Percentiles rank a stretch among this genome's conserved stretches.
These are phyloP conservation scores for Scomberomorus guttatus DNA, from an alignment of 2,797 vertebrate species.

Conservation along the genomic window DNA sequence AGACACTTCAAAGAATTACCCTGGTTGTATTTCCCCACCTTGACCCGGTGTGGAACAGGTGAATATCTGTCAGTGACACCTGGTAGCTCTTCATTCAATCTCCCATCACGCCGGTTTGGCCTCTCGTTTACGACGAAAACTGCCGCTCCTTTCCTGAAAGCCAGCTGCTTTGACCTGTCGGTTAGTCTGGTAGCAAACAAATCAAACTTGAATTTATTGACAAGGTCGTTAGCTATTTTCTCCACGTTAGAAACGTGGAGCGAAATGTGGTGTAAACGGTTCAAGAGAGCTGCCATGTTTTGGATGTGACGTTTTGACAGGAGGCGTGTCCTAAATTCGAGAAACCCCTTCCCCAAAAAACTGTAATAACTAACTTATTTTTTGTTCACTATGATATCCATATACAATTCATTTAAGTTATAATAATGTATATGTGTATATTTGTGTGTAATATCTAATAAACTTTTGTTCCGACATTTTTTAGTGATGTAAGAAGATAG, in stretches of 20 bases:
- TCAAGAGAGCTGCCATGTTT: conserved; percentile 88
- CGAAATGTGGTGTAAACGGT: conserved; percentile 90
- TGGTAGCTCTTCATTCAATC: conserved; percentile 38
- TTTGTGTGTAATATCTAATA: background rate
- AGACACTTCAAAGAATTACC: conserved; percentile 62
- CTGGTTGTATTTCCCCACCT: background rate
- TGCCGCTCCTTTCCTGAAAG: conserved; percentile 86
- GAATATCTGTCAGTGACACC: background rate
- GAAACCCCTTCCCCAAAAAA: background rate
- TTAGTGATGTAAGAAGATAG: background rate
- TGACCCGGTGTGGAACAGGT: background rate
- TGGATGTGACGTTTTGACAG: conserved; percentile 45
- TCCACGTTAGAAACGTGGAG: conserved; percentile 88
- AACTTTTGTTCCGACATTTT: no score
- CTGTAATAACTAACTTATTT: background rate
- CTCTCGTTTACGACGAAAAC: conserved; percentile 91
- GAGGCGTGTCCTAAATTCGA: conserved; percentile 41
- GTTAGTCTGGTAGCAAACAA: conserved; percentile 86
- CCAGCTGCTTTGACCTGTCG: conserved; percentile 85
- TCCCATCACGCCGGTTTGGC: background rate
- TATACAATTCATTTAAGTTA: background rate
- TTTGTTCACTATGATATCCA: background rate
- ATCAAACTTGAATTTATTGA: conserved; percentile 87
- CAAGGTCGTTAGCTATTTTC: conserved; percentile 84
- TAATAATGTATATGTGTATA: background rate